Conservation (phyloP, 1,140 invertebrate species). For the Zaprionus davidi region DNA sequence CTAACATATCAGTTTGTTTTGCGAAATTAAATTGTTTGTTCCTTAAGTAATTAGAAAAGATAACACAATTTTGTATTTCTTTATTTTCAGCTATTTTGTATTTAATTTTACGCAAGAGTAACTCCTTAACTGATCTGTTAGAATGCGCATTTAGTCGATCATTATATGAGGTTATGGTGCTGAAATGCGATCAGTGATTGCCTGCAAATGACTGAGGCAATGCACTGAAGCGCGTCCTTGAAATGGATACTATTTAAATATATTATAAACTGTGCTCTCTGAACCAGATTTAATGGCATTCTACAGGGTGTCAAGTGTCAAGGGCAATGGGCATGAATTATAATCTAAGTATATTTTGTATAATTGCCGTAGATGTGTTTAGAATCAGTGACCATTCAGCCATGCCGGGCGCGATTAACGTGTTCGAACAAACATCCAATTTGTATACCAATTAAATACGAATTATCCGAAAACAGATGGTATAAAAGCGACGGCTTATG, state of each 20-base stretch:
- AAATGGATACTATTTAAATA: constrained; percentile 6
- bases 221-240: constrained; percentile 41
- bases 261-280: constrained; percentile 22
- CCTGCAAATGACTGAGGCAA: constrained; percentile 43
- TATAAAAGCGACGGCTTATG: constrained; percentile 54
- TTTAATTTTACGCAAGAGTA: constrained; percentile 1
- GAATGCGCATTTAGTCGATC: constrained; percentile 7
- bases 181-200: constrained; percentile 25
- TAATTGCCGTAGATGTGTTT: constrained; percentile 9
- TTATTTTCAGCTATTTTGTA: not conserved
- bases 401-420: constrained; percentile 26
- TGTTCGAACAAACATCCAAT: constrained; percentile 7
- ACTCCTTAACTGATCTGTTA: not conserved
- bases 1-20: constrained; percentile 5
- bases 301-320: not conserved
- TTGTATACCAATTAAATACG: constrained; percentile 51
- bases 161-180: constrained; percentile 25
- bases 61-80: not conserved
- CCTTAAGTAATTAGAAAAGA: constrained; percentile 29
- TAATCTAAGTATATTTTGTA: not conserved
- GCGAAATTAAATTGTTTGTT: not conserved
- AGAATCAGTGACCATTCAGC: constrained; percentile 34
- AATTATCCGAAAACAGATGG: constrained; percentile 29
- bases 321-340: not conserved
- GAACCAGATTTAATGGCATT: not conserved